A percentile compares a stretch with the other conserved stretches of the same genome.
Evolutionary conservation across 2,797 vertebrate species (phyloP).

Genomic region (Pipistrellus kuhlii): DNA sequence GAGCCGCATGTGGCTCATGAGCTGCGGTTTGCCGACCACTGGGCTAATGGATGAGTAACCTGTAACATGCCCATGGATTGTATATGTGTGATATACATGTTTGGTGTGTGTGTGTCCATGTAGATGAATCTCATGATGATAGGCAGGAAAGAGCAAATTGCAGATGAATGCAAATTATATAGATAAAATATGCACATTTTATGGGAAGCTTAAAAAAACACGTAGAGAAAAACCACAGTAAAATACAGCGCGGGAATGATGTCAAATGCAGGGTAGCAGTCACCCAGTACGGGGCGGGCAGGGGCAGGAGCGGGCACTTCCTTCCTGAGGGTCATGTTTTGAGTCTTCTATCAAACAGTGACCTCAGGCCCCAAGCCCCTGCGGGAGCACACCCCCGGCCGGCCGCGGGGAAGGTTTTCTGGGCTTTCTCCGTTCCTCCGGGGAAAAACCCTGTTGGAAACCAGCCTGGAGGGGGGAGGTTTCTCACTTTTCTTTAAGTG

Average conservation of each 20-base stretch:
- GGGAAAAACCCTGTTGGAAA: constrained; percentile 5
- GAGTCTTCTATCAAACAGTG: not conserved
- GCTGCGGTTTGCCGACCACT: no score
- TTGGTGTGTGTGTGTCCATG: not conserved
- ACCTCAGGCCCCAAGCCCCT: not conserved
- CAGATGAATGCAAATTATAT: not conserved
- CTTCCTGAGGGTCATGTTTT: not conserved
- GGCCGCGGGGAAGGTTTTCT: not conserved
- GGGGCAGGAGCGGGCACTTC: no score
- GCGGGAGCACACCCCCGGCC: not conserved
- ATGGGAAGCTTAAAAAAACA: not conserved
- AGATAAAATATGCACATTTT: not conserved
- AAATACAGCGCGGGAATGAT: not conserved
- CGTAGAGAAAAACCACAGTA: not conserved
- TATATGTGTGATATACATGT: not conserved
- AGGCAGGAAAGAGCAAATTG: not conserved
- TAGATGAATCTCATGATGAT: not conserved
- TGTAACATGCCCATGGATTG: not conserved
- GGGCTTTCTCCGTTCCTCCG: not conserved
- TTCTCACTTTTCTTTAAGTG: not conserved
- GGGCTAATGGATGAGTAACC: not conserved
- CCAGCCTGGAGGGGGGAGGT: not conserved
- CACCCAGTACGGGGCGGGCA: not conserved
- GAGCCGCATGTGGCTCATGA: no score
- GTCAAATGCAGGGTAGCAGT: not conserved